These are phyloP conservation scores for Serilophus lunatus DNA, from an alignment of 2,113 vertebrate species.

Conservation along the genomic window DNA sequence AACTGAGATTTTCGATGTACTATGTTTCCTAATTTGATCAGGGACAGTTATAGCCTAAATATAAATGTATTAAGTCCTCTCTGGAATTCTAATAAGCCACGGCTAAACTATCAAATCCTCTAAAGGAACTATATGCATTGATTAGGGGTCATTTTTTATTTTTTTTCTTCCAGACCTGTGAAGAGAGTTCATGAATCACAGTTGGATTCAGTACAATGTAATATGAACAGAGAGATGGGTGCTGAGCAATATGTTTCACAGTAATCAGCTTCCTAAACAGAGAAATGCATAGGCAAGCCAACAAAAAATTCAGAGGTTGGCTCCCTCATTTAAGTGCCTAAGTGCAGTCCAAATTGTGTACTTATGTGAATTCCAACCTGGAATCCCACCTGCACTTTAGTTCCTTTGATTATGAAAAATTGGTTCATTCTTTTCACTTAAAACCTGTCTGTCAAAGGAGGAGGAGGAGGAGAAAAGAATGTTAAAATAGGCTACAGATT, in stretches of 20 bases:
- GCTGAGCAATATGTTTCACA: background rate
- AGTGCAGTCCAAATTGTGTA: background rate
- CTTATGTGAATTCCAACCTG: background rate
- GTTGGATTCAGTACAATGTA: background rate
- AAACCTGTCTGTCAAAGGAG: constrained; percentile 14
- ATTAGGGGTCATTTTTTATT: background rate
- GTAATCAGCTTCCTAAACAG: background rate
- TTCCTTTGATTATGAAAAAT: constrained; percentile 21
- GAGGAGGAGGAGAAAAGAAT: background rate
- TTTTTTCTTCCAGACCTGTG: background rate
- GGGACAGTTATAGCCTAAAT: background rate
- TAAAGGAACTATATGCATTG: background rate
- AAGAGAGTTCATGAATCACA: background rate
- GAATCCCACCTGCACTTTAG: background rate
- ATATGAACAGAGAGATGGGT: background rate
- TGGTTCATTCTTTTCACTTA: background rate
- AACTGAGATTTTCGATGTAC: background rate
- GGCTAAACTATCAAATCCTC: background rate
- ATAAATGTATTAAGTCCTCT: background rate
- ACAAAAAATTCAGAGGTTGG: background rate
- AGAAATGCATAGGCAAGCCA: background rate
- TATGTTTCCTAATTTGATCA: background rate
- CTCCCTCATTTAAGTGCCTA: background rate
- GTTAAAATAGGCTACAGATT: constrained; percentile 27
- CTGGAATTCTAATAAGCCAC: background rate